These are phyloP conservation scores for Cyprinella venusta DNA, from an alignment of 2,797 vertebrate genomes.

Conservation along the genomic window DNA sequence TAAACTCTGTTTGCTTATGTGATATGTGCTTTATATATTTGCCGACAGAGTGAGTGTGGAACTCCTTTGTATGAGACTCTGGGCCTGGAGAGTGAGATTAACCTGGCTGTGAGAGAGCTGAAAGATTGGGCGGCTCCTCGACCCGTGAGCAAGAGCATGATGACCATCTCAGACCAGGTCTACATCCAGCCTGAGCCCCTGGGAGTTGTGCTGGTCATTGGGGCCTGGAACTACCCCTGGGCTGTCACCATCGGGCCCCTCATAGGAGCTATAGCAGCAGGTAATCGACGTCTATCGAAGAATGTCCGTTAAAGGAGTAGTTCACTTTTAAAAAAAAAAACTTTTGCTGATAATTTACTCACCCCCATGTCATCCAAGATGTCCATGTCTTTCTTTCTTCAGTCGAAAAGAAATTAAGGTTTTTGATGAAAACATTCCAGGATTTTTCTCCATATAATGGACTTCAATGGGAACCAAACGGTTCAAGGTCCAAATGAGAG, in stretches of 20 bases:
- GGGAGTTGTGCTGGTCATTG: slow-evolving; percentile 89
- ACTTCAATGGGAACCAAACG: too few relatives aligned
- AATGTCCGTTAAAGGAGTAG: too few relatives aligned
- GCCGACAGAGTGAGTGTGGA: slow-evolving; percentile 75
- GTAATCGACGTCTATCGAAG: slow-evolving; percentile 66
- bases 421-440: too few relatives aligned
- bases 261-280: slow-evolving; percentile 91
- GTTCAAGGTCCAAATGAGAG: too few relatives aligned
- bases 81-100: slow-evolving; percentile 80
- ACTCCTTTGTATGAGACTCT: slow-evolving; percentile 80
- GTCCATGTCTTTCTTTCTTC: too few relatives aligned
- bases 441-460: too few relatives aligned
- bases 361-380: too few relatives aligned
- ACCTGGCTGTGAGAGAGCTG: slow-evolving; percentile 75
- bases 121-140: slow-evolving; percentile 84
- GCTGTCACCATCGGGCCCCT: slow-evolving; percentile 84
- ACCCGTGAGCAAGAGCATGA: slow-evolving; percentile 78
- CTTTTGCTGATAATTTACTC: too few relatives aligned
- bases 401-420: too few relatives aligned
- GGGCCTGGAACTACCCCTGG: slow-evolving; percentile 94
- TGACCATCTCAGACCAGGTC: slow-evolving; percentile 81
- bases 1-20: neutral
- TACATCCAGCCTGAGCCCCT: slow-evolving; percentile 86
- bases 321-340: too few relatives aligned
- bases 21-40: neutral